Conservation (phyloP, 2,113 vertebrate genomes). For the Coracopsis vasa region DNA sequence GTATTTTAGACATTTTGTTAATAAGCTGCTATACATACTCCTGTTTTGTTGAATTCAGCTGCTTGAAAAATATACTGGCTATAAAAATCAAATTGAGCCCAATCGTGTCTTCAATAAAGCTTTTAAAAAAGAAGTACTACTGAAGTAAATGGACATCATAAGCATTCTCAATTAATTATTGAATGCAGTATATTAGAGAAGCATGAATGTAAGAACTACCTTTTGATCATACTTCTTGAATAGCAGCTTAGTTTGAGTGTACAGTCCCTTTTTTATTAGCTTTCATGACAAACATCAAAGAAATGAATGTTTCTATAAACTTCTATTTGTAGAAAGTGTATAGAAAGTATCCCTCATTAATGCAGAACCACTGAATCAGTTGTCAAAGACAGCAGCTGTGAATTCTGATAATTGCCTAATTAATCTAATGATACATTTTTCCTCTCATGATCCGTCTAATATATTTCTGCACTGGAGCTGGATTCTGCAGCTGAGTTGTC, state of each 20-base stretch:
- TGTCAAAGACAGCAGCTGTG: slow-evolving; percentile 74
- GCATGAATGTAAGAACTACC: background rate
- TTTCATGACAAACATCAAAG: slow-evolving; percentile 57
- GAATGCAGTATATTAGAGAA: background rate
- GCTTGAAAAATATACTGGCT: background rate
- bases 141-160: background rate
- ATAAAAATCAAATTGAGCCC: background rate
- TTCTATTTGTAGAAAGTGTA: slow-evolving; percentile 52
- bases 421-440: slow-evolving; percentile 76
- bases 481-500: slow-evolving; percentile 38
- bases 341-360: slow-evolving; percentile 59
- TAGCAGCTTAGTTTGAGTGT: slow-evolving; percentile 13
- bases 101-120: background rate
- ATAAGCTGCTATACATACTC: background rate
- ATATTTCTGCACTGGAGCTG: slow-evolving; percentile 25
- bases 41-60: background rate
- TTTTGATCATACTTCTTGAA: slow-evolving; percentile 44
- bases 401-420: slow-evolving; percentile 76
- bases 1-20: slow-evolving; percentile 22
- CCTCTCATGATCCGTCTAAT: slow-evolving; percentile 66
- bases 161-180: background rate
- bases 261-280: background rate
- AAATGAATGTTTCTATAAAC: slow-evolving; percentile 56
- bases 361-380: slow-evolving; percentile 42
- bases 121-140: background rate